phyloP scores from a whole-genome alignment of 2,113 vertebrate species.

The Pantherophis guttatus region DNA sequence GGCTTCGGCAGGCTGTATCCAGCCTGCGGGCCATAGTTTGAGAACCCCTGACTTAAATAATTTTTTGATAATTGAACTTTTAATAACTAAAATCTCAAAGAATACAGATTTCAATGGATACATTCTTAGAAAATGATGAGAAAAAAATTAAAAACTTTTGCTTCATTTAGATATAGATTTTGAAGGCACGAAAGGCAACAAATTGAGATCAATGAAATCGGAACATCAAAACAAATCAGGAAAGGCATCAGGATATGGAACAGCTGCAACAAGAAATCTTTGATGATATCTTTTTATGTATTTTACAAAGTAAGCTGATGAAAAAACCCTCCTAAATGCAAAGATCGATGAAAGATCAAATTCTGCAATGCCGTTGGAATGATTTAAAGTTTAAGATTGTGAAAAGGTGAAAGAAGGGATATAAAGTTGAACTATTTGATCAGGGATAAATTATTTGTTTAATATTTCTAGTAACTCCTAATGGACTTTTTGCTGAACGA shows the following conservation, averaged over 20 bases:
- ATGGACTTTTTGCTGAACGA: not conserved
- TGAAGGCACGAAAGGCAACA: not conserved
- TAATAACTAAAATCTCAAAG: not conserved
- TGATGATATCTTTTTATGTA: not conserved
- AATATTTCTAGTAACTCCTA: not conserved
- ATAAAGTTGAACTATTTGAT: not conserved
- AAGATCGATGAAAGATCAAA: not conserved
- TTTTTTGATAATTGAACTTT: not conserved
- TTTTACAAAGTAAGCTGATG: not conserved
- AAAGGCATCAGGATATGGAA: not conserved
- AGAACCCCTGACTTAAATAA: not conserved
- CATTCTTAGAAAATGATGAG: not conserved
- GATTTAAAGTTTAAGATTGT: not conserved
- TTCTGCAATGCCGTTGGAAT: not conserved
- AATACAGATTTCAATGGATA: not conserved
- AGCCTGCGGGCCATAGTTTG: too few relatives aligned
- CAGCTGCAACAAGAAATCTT: not conserved
- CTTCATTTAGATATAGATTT: not conserved
- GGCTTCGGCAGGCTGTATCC: too few relatives aligned
- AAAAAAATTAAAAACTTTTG: not conserved
- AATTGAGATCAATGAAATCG: not conserved
- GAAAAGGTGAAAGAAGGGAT: not conserved
- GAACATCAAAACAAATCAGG: not conserved
- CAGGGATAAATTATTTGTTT: not conserved
- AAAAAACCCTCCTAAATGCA: not conserved